Percentiles rank a stretch among this genome's conserved stretches.
These are phyloP conservation scores for Tipula helvola DNA, from an alignment of 2,888 invertebrate genomes.

Conservation along the genomic window DNA sequence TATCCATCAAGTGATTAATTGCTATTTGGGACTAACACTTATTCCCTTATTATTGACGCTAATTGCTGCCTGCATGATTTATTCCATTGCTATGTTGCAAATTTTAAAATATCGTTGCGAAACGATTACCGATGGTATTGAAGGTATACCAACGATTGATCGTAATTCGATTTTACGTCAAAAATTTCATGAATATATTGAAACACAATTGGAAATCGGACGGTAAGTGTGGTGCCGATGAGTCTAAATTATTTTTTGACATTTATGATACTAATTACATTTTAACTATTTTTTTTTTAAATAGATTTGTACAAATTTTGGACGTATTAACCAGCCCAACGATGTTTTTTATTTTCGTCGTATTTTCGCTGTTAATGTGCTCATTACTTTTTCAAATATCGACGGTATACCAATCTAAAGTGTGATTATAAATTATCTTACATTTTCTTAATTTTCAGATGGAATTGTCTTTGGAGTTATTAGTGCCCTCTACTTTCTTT, in stretches of 20 bases:
- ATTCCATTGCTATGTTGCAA: not conserved
- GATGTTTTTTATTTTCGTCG: constrained; percentile 11
- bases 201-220: not conserved
- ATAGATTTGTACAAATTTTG: not conserved
- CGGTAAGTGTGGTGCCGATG: not conserved
- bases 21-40: not conserved
- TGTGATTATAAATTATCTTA: not conserved
- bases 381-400: constrained; percentile 12
- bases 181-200: not conserved
- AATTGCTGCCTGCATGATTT: not conserved
- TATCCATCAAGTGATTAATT: not conserved
- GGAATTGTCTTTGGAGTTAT: not conserved
- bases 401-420: not conserved
- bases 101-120: not conserved
- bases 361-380: constrained; percentile 13
- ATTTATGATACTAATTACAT: not conserved
- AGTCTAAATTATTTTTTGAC: not conserved
- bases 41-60: not conserved
- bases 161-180: not conserved
- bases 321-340: constrained; percentile 8
- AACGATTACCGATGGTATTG: not conserved
- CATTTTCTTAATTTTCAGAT: not conserved
- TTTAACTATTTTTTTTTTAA: not conserved
- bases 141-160: not conserved
- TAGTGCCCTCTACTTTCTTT: not conserved